Base-by-base conservation (phyloP, 2,797 vertebrate genomes). In the Steatocranus sp. region DNA sequence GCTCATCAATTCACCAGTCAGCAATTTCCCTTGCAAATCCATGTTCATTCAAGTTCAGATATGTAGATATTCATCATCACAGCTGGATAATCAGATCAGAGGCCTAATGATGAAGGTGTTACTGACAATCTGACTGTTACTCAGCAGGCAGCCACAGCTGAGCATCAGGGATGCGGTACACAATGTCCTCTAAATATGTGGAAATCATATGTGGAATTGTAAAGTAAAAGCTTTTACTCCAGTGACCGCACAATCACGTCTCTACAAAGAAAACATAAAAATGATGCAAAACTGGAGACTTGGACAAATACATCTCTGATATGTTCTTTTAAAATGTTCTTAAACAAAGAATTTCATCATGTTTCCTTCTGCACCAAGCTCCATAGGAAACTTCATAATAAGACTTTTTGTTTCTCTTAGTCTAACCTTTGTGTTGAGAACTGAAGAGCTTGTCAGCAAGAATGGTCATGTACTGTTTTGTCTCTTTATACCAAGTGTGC, bases 51-150 rank as follows among this genome's bases (percentile, higher is more conserved):
- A 75, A 50, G 53, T 88, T 78, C 32, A 41, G 82, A 83, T 66
- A 85, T 61, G 76, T 36, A 75, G 80, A 83, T 86, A 79, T 89
- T 89, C 75, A 81, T 90, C 76, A 87, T 89, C 89, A 53, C 91
- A 91, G 89, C 91, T 86, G 87, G 89, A 89, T 89, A 80, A 89
- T 92, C 81, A 81, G 61, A 88, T 92, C 87, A 78, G 83, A 89
- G 48, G 89, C 82, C 82, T 36, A 66, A 63, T 85, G 79, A 86
- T 27, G 49, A 81, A 86, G 68, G 83, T 89, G 82, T 85, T 25
- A 74, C 78, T 78, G 78, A 83, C 84, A 87, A 83, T 84, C 85
- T 58, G 48, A 86, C 73, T 85, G 90, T 87, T 90, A 17, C 82
- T 74, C 86, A 61, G 88, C 88, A 56, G 82, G 87, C 58, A 34